These are phyloP conservation scores for Magallana ariakensis DNA, from an alignment of 1,140 invertebrate genomes.

Conservation along the genomic window DNA sequence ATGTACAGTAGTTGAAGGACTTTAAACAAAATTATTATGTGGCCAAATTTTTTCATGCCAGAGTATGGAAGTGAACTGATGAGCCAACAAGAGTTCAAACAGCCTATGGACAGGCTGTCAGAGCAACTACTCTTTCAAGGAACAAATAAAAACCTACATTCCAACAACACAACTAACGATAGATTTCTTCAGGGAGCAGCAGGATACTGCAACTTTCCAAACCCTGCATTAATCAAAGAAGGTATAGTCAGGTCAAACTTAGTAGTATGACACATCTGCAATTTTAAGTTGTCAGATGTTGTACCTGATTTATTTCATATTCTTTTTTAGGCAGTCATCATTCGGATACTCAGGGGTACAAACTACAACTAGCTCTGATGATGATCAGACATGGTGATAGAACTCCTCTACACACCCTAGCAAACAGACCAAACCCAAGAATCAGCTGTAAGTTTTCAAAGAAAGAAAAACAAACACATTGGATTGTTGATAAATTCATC, in stretches of 20 bases:
- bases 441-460: slow-evolving; percentile 86
- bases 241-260: neutral
- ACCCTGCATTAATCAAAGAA: neutral
- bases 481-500: slow-evolving; percentile 60
- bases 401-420: slow-evolving; percentile 89
- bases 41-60: neutral
- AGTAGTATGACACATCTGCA: neutral
- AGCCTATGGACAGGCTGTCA: neutral
- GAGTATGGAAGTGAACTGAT: slow-evolving; percentile 24
- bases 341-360: slow-evolving; percentile 77
- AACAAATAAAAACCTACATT: neutral
- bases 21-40: too few relatives aligned
- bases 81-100: neutral
- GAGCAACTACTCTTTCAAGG: slow-evolving; percentile 3
- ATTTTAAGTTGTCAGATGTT: neutral
- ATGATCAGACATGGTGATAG: slow-evolving; percentile 93
- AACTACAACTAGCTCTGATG: slow-evolving; percentile 88
- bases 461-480: slow-evolving; percentile 66
- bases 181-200: neutral
- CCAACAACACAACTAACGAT: neutral
- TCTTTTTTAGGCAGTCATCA: neutral
- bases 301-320: neutral
- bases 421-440: slow-evolving; percentile 83
- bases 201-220: slow-evolving; percentile 9
- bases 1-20: too few relatives aligned